Conservation (phyloP, 2,113 vertebrate species). For the Brienomyrus brachyistius region DNA sequence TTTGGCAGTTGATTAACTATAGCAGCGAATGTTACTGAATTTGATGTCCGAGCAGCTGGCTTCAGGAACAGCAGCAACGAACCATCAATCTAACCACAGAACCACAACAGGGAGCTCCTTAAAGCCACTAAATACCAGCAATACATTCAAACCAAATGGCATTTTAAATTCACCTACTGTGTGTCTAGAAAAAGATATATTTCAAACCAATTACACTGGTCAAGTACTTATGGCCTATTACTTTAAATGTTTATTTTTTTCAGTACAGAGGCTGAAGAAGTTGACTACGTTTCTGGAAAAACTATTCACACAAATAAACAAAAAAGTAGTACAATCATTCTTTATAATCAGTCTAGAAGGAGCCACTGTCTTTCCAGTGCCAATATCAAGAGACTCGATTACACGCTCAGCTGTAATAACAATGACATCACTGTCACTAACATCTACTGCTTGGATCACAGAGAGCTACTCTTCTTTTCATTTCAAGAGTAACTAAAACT, state of each 20-base stretch:
- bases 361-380: not conserved
- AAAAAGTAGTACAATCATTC: not conserved
- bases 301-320: not conserved
- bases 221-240: not conserved
- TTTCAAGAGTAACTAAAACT: not conserved
- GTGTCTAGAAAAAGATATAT: not conserved
- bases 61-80: not conserved
- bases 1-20: not conserved
- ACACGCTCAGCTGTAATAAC: conserved; percentile 1
- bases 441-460: not conserved
- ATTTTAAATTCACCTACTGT: not conserved
- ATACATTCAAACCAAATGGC: not conserved
- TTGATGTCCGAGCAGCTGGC: not conserved
- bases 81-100: not conserved
- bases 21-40: not conserved
- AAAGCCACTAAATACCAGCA: not conserved
- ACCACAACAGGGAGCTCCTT: not conserved
- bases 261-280: not conserved
- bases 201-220: not conserved
- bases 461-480: not conserved
- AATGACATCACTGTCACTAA: not conserved
- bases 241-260: not conserved
- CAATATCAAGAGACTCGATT: not conserved
- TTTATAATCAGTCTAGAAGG: not conserved
- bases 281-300: not conserved